Evolutionary conservation across 2,113 vertebrate species (phyloP).

Genomic region (Xenopus laevis): DNA sequence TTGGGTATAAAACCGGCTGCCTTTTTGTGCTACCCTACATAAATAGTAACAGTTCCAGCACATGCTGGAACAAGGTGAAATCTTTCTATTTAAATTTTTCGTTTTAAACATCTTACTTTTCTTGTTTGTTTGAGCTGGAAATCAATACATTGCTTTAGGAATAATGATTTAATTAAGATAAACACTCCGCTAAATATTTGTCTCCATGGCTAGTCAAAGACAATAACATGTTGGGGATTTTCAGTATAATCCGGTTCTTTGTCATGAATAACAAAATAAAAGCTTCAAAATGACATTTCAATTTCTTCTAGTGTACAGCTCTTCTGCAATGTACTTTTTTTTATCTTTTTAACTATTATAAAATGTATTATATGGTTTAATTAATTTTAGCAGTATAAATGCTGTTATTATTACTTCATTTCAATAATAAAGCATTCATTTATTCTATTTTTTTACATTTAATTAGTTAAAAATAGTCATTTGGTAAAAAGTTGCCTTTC

Average conservation of each 20-base stretch:
- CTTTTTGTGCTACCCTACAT: too few relatives aligned
- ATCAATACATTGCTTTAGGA: constrained; percentile 52
- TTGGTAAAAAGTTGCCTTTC: too few relatives aligned
- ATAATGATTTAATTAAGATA: constrained; percentile 59
- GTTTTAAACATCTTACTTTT: constrained; percentile 40
- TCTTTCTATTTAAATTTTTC: constrained; percentile 35
- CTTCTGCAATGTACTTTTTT: background rate
- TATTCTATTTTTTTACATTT: too few relatives aligned
- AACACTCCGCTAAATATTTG: constrained; percentile 53
- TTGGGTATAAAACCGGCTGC: too few relatives aligned
- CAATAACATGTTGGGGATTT: constrained; percentile 30
- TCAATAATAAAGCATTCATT: too few relatives aligned
- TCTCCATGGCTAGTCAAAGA: constrained; percentile 23
- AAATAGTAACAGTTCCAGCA: too few relatives aligned
- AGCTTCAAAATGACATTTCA: constrained; percentile 23
- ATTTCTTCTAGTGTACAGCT: background rate
- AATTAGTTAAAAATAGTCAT: too few relatives aligned
- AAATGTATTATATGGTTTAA: too few relatives aligned
- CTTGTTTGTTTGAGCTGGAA: constrained; percentile 36
- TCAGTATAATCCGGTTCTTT: constrained; percentile 21
- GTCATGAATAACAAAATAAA: constrained; percentile 33
- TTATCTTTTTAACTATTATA: background rate
- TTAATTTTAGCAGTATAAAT: too few relatives aligned
- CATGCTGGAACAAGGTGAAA: constrained; percentile 1
- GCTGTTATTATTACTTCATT: too few relatives aligned